A percentile compares a stretch with the other conserved stretches of the same genome.
Evolutionary conservation across 92 coral and sea anemone species (phyloP).

Genomic region (Siderastrea siderea): DNA sequence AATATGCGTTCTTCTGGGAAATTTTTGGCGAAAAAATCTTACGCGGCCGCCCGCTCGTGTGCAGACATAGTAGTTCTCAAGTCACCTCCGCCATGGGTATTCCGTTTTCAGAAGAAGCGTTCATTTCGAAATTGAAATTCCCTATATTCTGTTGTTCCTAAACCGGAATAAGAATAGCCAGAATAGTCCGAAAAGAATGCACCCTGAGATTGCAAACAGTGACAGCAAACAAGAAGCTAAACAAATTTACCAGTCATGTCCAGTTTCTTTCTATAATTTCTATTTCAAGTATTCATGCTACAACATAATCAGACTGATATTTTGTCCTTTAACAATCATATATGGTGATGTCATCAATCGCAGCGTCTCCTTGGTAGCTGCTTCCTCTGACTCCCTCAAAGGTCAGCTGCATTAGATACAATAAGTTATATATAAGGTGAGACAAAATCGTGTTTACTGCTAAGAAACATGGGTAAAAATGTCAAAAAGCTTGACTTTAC

Average conservation of each 20-base stretch:
- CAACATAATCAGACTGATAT: neutral
- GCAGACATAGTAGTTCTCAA: too few species aligned
- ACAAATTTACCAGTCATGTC: neutral
- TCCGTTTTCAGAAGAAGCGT: too few species aligned
- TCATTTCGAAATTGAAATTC: too few species aligned
- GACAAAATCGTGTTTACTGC: too few species aligned
- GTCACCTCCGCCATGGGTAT: too few species aligned
- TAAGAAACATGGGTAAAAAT: too few species aligned
- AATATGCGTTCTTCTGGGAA: too few species aligned
- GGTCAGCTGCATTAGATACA: constrained; percentile 19
- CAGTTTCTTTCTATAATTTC: neutral
- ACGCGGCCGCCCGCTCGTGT: too few species aligned
- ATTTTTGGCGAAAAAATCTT: neutral
- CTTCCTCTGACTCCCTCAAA: constrained; percentile 37
- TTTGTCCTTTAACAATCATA: constrained; percentile 18
- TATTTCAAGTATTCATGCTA: neutral
- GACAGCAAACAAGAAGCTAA: neutral
- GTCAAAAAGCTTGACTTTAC: too few species aligned
- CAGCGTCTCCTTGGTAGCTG: constrained; percentile 33
- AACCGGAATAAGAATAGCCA: too few species aligned
- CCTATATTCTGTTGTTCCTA: too few species aligned
- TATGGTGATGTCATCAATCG: constrained; percentile 28
- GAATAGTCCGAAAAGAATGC: too few species aligned
- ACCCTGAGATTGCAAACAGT: neutral
- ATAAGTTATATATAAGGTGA: neutral